Conservation (phyloP, 1,140 invertebrate species). For the Steinernema feltiae region DNA sequence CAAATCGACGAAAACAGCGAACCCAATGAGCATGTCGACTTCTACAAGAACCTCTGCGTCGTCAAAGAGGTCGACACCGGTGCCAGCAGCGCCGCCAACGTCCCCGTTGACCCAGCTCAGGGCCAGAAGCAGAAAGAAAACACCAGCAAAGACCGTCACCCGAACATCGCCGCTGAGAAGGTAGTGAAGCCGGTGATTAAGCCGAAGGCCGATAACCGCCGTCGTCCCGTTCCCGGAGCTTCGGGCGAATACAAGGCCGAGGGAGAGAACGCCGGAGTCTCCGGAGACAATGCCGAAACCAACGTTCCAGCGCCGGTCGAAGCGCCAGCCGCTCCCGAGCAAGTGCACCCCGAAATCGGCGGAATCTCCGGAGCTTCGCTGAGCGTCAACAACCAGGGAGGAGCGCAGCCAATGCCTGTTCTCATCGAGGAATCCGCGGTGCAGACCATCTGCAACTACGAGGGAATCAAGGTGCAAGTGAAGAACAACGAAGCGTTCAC, state of each 20-base stretch:
- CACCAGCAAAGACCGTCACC: constrained; percentile 9
- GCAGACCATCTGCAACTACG: constrained; percentile 57
- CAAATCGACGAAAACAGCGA: constrained; percentile 42
- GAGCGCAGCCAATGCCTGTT: constrained; percentile 42
- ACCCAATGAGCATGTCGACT: constrained; percentile 52
- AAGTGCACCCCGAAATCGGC: background rate
- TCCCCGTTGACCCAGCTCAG: constrained; percentile 33
- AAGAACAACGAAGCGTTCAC: constrained; percentile 53
- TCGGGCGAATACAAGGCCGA: background rate
- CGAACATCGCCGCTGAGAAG: constrained; percentile 23
- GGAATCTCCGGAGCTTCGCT: background rate
- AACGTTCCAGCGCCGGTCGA: background rate
- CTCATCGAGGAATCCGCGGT: constrained; percentile 44
- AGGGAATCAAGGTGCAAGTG: constrained; percentile 54
- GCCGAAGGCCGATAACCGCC: constrained; percentile 23
- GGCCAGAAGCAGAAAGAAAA: constrained; percentile 25
- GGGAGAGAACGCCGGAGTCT: background rate
- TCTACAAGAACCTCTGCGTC: constrained; percentile 54
- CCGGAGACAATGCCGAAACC: background rate
- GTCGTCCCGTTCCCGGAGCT: constrained; percentile 15
- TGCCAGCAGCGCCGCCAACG: constrained; percentile 49
- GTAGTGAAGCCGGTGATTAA: constrained; percentile 40
- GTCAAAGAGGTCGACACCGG: constrained; percentile 46
- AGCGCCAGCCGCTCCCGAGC: constrained; percentile 1
- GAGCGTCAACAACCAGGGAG: background rate